phyloP scores from a whole-genome alignment of 2,113 vertebrate species.

The Sarotherodon lohbergeri region DNA sequence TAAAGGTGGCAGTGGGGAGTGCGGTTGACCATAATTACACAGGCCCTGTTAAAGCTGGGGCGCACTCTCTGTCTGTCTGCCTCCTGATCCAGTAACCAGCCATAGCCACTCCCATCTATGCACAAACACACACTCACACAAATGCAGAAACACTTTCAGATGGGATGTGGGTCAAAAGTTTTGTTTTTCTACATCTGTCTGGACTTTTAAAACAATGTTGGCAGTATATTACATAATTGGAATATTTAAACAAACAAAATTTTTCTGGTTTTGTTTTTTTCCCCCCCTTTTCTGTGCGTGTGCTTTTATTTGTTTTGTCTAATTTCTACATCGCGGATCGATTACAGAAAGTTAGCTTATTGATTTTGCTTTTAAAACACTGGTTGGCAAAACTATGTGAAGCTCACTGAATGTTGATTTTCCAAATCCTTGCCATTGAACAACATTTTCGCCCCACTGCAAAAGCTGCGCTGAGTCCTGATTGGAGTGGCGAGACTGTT shows the following conservation, averaged over 20 bases:
- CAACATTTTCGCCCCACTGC: neutral
- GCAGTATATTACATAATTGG: conserved; percentile 41
- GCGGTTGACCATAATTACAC: conserved; percentile 78
- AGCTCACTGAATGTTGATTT: neutral
- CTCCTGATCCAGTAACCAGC: conserved; percentile 45
- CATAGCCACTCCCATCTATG: conserved; percentile 46
- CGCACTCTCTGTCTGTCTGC: conserved; percentile 63
- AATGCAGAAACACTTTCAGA: neutral
- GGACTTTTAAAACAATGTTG: conserved; percentile 32
- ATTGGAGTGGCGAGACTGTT: conserved; percentile 38
- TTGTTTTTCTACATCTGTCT: conserved; percentile 54
- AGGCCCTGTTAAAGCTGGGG: conserved; percentile 69
- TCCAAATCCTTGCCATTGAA: conserved; percentile 12
- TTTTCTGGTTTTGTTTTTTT: neutral
- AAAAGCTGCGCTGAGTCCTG: conserved; percentile 12
- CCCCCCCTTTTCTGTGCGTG: neutral
- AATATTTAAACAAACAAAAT: conserved; percentile 10
- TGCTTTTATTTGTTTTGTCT: neutral
- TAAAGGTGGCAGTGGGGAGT: conserved; percentile 69
- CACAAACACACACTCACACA: conserved; percentile 20
- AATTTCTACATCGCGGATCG: neutral
- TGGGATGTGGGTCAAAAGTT: conserved; percentile 46
- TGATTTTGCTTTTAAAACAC: neutral
- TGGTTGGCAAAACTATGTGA: neutral
- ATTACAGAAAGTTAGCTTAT: neutral